Evolutionary conservation across 2,888 invertebrate genomes (phyloP), one percentile per base, ranked within the genome.

Genomic region (Cyclophora albipunctata): DNA sequence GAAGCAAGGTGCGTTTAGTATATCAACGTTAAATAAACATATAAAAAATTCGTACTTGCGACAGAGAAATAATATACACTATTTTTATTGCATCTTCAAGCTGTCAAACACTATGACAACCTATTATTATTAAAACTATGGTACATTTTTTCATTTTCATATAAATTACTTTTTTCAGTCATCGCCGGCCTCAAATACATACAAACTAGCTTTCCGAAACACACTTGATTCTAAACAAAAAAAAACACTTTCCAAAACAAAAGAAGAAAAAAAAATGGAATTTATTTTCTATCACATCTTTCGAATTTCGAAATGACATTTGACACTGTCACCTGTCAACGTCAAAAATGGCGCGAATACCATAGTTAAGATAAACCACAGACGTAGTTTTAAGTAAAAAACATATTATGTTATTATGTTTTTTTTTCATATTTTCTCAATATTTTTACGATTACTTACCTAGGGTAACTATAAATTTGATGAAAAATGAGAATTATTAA

Each of bases 181-280:
- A 20, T 20, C 20, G 20, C 20, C 20, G 20, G 20, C 20, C 20
- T 20, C 20, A 20, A 20, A 20, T 20, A 20, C 20, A 20, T 20
- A 20, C 20, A 20, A 52, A 43, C 37, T 37, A 37, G 37, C 37
- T 45, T 45, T 46, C 43, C 20, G 7, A 49, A 34, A 40, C 20
- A 53, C 40, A 47, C 58, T 57, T 58, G 40, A 41, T 5, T 5
- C 4, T 37, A 42, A 48, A 50, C 37, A 53, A 57, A 55, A 59
- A 57, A 50, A 63, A 53, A 70, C 66, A 69, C 73, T 74, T 66
- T 67, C 58, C 61, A 65, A 72, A 63, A 72, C 81, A 80, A 83
- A 77, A 4, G 37, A 65, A 77, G 81, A 82, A 75, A 63, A 64
- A 68, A 84, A 84, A 84, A 85, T 84, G 84, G 85, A 84, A 85